Evolutionary conservation across 2,113 vertebrate genomes (phyloP), one percentile per base, ranked within the genome.

Genomic region (Limanda limanda): DNA sequence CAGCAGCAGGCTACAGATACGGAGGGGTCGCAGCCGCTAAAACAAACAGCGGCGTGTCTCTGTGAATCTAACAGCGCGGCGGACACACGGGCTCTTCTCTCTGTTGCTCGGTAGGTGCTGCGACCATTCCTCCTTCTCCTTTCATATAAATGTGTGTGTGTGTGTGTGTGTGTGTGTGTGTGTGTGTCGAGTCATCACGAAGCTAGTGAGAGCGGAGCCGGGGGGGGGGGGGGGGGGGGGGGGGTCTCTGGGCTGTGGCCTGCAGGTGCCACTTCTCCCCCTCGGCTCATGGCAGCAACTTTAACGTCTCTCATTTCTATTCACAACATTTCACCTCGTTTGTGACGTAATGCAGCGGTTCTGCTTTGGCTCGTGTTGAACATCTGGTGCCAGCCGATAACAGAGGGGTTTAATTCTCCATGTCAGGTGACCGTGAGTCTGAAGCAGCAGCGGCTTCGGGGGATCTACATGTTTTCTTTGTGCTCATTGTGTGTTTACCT

Each of bases 1-100:
- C 75, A 55, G 57, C 58, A 45, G 47, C 57, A 70, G n/a, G 69
- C 64, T 70, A 11, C 4, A 27, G 6, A 48, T 21, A 56, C 54
- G 10, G 9, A 56, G 54, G 54, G 21, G 54, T 56, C 54, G 10
- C 18, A 3, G 18, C 20, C 20, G 18, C 5, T 27, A 24, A 12
- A 56, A 21, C 18, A 54, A 54, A 54, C 51, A 9, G 18, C 21
- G 17, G 47, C 4, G 40, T 11, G 11, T 40, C 10, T 13, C 40
- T 13, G 40, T 12, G 40, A 42, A 42, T 42, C 10, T 13, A 42
- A 13, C 40, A 13, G 3, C 40, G 40, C 40, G 40, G 2, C 10
- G 3, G 11, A 13, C 40, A 12, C 40, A 42, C 40, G 11, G 40
- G 40, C 13, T 42, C 2, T 12, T 12, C 40, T 42, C 10, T 11